Conservation (phyloP, 1,140 invertebrate species). For the Brachionus plicatilis region DNA sequence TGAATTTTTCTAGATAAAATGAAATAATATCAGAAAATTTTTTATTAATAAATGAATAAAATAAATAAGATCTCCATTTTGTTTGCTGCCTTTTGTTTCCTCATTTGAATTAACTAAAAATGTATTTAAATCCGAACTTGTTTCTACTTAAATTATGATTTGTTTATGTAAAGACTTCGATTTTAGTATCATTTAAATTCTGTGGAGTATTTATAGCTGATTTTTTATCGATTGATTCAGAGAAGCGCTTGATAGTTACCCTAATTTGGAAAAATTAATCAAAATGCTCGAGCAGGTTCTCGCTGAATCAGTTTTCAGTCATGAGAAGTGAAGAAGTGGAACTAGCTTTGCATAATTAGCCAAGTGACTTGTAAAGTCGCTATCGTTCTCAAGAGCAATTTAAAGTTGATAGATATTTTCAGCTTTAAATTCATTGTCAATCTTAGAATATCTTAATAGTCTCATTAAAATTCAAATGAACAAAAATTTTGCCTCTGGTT, state of each 20-base stretch:
- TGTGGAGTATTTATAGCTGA: background rate
- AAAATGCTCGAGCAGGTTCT: background rate
- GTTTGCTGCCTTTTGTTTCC: too few species aligned
- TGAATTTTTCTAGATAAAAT: too few species aligned
- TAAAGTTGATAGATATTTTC: background rate
- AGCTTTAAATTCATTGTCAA: background rate
- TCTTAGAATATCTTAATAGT: background rate
- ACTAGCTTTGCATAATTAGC: background rate
- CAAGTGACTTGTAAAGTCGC: background rate
- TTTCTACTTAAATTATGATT: background rate
- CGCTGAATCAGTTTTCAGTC: background rate
- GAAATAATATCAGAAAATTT: too few species aligned
- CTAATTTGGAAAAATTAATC: background rate
- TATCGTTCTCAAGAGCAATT: background rate
- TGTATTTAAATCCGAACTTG: too few species aligned
- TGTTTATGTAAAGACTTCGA: background rate
- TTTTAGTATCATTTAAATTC: background rate
- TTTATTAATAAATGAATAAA: too few species aligned
- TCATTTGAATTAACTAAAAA: too few species aligned
- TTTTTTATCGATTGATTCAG: background rate
- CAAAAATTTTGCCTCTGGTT: background rate
- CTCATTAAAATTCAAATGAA: background rate
- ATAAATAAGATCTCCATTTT: too few species aligned
- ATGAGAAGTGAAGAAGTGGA: background rate
- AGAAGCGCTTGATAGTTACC: background rate